Evolutionary conservation across 2,113 vertebrate species (phyloP).

Genomic region (Otolemur garnettii): DNA sequence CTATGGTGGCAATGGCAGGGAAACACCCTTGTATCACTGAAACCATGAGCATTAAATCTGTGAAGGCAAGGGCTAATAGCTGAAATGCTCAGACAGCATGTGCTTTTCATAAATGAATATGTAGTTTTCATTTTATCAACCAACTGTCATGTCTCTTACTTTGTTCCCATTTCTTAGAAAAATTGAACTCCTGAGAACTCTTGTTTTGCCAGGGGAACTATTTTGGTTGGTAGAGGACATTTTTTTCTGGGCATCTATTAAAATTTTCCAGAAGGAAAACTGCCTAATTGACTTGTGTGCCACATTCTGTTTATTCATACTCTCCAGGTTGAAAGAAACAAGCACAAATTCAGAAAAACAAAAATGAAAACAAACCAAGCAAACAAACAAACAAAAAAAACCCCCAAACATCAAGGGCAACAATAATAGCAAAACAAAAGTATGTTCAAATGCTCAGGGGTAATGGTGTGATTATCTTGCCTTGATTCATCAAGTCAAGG

Average conservation of each 20-base stretch:
- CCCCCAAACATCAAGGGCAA: background rate
- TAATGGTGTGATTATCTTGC: background rate
- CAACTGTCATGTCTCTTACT: background rate
- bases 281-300: background rate
- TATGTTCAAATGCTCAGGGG: background rate
- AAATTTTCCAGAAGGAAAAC: conserved; percentile 17
- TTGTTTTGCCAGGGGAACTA: background rate
- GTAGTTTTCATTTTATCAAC: background rate
- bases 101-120: background rate
- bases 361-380: background rate
- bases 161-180: conserved; percentile 41
- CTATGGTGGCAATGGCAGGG: background rate
- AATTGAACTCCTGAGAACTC: background rate
- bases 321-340: background rate
- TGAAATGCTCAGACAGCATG: background rate
- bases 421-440: background rate
- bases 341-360: background rate
- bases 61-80: background rate
- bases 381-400: background rate
- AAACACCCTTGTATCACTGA: background rate
- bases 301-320: conserved; percentile 1
- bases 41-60: background rate
- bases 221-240: background rate
- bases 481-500: background rate
- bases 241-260: conserved; percentile 22